Evolutionary conservation across 2,797 vertebrate genomes (phyloP), one percentile per base, ranked within the genome.

Genomic region (Schizopygopsis malacanthus): DNA sequence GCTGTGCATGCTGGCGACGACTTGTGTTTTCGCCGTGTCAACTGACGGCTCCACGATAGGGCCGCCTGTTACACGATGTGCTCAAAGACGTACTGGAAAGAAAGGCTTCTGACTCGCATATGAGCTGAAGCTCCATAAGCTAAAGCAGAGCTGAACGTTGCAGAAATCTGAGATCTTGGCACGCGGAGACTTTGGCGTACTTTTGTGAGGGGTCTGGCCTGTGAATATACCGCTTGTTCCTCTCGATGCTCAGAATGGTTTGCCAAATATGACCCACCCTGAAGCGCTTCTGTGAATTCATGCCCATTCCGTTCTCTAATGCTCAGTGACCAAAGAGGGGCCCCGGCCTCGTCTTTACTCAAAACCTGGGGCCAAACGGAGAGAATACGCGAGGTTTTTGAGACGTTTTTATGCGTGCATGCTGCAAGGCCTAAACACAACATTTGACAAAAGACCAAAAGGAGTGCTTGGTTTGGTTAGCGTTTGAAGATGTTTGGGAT

Each of bases 321-420:
- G 91, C 90, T 91, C 91, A 93, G 89, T 91, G 86, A 90, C 87
- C 91, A 91, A 92, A 93, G 94, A 92, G 92, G 92, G 93, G 90
- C 90, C 90, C 89, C 86, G 87, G 91, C 65, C 54, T 71, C 69
- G n/a, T 83, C 77, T 75, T 45, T 79, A 47, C 72, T 84, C 75
- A 82, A 39, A 61, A 90, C 87, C 87, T 87, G 91, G 91, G 92
- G 92, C 89, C 84, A 92, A 92, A 92, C 25, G 7, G 88, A 89
- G 87, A 88, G 89, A 65, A 83, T 84, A 76, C 41, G 37, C 2
- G 28, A 86, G 85, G 61, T 69, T 77, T 50, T 54, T 45, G 81
- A 71, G 37, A 52, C 33, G 22, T 37, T 22, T 63, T 79, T 54
- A 54, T 37, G 79, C 1, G 59, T 52, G 73, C 72, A 75, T 1